Base-by-base conservation (phyloP, 1,140 invertebrate species). In the Nasonia longicornis region DNA sequence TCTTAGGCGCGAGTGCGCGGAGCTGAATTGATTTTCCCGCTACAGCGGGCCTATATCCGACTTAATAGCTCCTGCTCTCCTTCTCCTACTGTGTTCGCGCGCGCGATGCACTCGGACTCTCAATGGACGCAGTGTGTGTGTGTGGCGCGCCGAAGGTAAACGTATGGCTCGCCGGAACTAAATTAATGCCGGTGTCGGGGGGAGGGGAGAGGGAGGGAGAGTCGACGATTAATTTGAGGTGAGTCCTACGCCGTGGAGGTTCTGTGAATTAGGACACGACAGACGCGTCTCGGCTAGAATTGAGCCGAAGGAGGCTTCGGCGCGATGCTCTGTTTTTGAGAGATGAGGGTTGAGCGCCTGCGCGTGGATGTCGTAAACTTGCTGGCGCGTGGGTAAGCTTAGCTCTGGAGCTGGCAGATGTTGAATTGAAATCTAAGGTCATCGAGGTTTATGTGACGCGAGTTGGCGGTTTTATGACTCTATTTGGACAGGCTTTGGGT, bases 1-100 rank as follows among this genome's bases (percentile, higher is more conserved):
- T 79, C 77, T 73, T 79, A 72, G 58, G n/a, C 58, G 35, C 20
- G 31, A 69, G 66, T 7, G 48, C 52, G 2, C 14, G 20, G 22
- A 22, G 42, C 72, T 76, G 72, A 69, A 80, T 75, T 75, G 79
- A 75, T 80, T 80, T 80, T 75, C 72, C 72, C 64, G 45, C 16
- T 2, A 42, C 16, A 26, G 31, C 8, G 1, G 11, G 29, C 79
- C 72, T 79, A 72, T 45, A 52, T 70, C 45, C 66, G 67, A n/a
- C 31, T 20, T 80, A 74, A 80, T 80, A 80, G 78, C 58, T 20
- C 48, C 66, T 52, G 75, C 20, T 31, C 1, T 31, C 38, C 22
- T 29, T 11, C 11, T n/a, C n/a, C 22, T 29, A 7, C 11, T n/a
- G 4, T 67, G 64, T 31, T 67, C 64, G 26, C 8, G 70, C n/a